A percentile compares a stretch with the other conserved stretches of the same genome.
Conservation (phyloP, 2,113 vertebrate genomes). For the Syngnathus scovelli region DNA sequence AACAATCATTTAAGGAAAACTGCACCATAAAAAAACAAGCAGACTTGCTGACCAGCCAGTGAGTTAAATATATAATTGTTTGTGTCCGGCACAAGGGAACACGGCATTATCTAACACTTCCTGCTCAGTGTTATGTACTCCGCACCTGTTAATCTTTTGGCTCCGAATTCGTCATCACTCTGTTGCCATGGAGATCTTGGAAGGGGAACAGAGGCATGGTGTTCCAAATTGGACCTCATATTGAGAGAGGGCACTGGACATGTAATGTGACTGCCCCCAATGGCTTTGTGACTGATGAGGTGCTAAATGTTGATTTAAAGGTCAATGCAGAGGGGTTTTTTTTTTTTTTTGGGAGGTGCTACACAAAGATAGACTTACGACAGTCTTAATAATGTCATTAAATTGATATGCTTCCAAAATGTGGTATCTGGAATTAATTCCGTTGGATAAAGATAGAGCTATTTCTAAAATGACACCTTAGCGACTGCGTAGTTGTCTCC, state of each 20-base stretch:
- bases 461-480: constrained; percentile 27
- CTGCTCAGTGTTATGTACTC: constrained; percentile 10
- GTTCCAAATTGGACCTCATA: constrained; percentile 21
- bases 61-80: constrained; percentile 1
- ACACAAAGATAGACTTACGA: neutral
- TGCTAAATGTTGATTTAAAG: constrained; percentile 18
- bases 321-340: neutral
- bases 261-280: constrained; percentile 35
- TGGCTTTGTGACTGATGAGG: constrained; percentile 12
- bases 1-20: neutral
- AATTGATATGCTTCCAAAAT: too few relatives aligned
- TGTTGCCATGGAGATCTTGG: constrained; percentile 50
- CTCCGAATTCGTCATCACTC: constrained; percentile 19
- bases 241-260: constrained; percentile 33
- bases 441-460: too few relatives aligned
- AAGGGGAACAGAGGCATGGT: constrained; percentile 18
- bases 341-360: neutral
- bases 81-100: neutral
- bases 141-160: constrained; percentile 49
- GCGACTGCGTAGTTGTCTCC: constrained; percentile 32
- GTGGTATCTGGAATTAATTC: too few relatives aligned
- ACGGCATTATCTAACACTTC: constrained; percentile 14
- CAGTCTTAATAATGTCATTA: too few relatives aligned
- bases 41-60: neutral
- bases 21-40: neutral